Percentiles rank a stretch among this genome's conserved stretches.
phyloP scores from a whole-genome alignment of 2,888 invertebrate species.

The Heliconius charithonia region DNA sequence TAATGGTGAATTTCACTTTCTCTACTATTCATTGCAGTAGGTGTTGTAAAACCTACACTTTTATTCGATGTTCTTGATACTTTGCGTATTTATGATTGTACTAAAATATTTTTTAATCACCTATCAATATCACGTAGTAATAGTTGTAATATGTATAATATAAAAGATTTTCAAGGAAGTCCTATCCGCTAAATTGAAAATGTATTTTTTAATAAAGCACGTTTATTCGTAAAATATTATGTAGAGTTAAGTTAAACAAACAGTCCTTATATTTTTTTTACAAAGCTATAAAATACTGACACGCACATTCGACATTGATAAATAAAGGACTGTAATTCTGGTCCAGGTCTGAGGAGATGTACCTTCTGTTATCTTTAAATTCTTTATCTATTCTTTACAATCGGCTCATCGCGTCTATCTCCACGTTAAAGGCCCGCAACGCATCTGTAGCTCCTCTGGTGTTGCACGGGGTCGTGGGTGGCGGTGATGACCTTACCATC shows the following conservation, averaged over 20 bases:
- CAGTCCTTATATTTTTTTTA: neutral
- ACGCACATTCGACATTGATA: neutral
- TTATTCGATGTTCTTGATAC: neutral
- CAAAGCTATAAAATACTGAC: neutral
- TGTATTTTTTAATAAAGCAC: neutral
- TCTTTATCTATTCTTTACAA: neutral
- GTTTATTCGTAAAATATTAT: neutral
- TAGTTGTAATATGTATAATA: neutral
- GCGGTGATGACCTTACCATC: no score
- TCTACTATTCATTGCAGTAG: slow-evolving; percentile 22
- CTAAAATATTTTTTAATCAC: neutral
- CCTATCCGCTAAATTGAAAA: neutral
- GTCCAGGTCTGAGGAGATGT: neutral
- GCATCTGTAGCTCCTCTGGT: no score
- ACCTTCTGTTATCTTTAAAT: neutral
- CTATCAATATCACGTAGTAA: neutral
- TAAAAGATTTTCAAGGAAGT: neutral
- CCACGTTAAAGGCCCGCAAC: no score
- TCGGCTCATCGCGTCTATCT: no score
- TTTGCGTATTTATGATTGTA: neutral
- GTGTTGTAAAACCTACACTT: slow-evolving; percentile 1
- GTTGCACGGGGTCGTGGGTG: no score
- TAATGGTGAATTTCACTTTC: slow-evolving; percentile 43
- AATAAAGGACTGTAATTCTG: neutral
- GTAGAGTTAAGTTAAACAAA: neutral